A percentile compares a stretch with the other conserved stretches of the same genome.
These are phyloP conservation scores for Helicoverpa armigera DNA, from an alignment of 1,140 invertebrate species.

Conservation along the genomic window DNA sequence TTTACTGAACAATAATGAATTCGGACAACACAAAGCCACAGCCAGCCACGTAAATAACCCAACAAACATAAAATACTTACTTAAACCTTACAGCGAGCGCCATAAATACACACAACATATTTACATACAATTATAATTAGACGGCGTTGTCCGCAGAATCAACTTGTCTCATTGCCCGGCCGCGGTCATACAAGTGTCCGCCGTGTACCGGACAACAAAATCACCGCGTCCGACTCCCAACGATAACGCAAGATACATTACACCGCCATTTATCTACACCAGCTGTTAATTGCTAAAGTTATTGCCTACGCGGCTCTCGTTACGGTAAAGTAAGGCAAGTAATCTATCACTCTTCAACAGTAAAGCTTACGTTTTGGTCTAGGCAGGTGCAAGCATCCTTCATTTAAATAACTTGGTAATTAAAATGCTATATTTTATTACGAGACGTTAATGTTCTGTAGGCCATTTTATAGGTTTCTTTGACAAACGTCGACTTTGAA, in stretches of 20 bases:
- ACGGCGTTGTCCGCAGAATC: conserved; percentile 25
- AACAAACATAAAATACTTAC: not conserved
- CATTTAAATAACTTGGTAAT: too few species aligned
- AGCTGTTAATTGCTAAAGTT: conserved; percentile 30
- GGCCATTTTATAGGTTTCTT: too few species aligned
- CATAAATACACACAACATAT: conserved; percentile 30
- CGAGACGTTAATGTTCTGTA: too few species aligned
- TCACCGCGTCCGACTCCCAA: conserved; percentile 2
- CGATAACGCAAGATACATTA: conserved; percentile 28
- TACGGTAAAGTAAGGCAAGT: not conserved
- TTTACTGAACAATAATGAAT: too few species aligned
- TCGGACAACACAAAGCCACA: not conserved
- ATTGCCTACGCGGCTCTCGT: conserved; percentile 14
- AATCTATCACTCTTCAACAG: not conserved
- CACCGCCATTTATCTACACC: conserved; percentile 24
- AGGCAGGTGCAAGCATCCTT: not conserved
- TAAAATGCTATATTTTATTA: too few species aligned
- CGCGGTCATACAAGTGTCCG: conserved; percentile 30
- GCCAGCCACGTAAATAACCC: not conserved
- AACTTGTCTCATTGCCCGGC: conserved; percentile 4
- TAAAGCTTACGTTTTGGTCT: not conserved
- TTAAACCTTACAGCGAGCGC: not conserved
- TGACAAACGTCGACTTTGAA: too few species aligned
- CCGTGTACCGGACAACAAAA: conserved; percentile 23
- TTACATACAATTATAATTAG: conserved; percentile 41